phyloP scores from a whole-genome alignment of 2,888 invertebrate genomes.

The Cataglyphis altisquamis region DNA sequence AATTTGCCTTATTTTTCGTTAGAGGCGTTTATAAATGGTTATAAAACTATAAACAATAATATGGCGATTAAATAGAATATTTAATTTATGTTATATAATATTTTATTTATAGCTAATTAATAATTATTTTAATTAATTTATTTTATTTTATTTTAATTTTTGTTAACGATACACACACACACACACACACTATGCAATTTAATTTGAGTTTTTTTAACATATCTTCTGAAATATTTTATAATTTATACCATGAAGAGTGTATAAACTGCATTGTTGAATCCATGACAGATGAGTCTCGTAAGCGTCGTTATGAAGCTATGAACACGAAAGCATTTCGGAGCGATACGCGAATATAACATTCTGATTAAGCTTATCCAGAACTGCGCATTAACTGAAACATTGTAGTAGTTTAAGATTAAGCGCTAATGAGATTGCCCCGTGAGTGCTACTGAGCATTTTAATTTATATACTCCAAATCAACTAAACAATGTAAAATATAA shows the following conservation, averaged over 20 bases:
- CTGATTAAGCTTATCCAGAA: slow-evolving; percentile 32
- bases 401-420: slow-evolving; percentile 56
- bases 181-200: not conserved
- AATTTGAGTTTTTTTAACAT: not conserved
- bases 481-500: not conserved
- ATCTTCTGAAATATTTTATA: not conserved
- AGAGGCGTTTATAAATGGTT: not conserved
- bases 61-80: not conserved
- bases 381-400: not conserved
- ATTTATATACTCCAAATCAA: slow-evolving; percentile 38
- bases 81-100: not conserved
- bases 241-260: not conserved
- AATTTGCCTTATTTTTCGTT: not conserved
- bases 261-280: slow-evolving; percentile 32
- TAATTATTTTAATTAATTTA: not conserved
- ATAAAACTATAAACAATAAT: not conserved
- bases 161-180: not conserved
- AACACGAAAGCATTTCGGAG: slow-evolving; percentile 43
- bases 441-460: not conserved
- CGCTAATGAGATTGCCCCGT: slow-evolving; percentile 50
- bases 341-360: slow-evolving; percentile 20
- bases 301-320: slow-evolving; percentile 54
- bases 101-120: not conserved
- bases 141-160: not conserved
- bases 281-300: slow-evolving; percentile 47